A percentile compares a stretch with the other conserved stretches of the same genome.
These are phyloP conservation scores for Dryomyza anilis DNA, from an alignment of 2,888 invertebrate genomes.

Conservation along the genomic window DNA sequence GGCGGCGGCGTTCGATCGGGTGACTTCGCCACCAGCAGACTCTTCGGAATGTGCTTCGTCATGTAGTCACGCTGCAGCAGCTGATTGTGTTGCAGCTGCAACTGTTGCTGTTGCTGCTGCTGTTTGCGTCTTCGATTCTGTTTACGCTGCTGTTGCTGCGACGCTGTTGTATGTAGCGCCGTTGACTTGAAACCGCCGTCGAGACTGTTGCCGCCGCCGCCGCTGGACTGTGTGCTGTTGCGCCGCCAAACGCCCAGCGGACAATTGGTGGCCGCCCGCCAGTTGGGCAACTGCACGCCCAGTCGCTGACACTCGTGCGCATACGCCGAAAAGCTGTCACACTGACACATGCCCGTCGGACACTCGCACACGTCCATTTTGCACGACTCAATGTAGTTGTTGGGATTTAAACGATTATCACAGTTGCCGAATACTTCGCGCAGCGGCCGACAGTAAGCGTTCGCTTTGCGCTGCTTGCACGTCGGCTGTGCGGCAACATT, in stretches of 20 bases:
- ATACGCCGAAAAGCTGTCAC: constrained; percentile 88
- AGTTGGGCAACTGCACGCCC: constrained; percentile 73
- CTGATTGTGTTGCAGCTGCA: constrained; percentile 40
- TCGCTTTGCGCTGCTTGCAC: constrained; percentile 64
- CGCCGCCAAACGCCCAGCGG: constrained; percentile 58
- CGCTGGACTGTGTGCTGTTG: constrained; percentile 36
- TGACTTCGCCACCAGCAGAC: constrained; percentile 53
- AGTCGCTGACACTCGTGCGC: constrained; percentile 83
- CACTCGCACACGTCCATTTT: constrained; percentile 89
- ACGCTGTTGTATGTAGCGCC: too few relatives aligned
- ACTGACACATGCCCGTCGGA: constrained; percentile 79
- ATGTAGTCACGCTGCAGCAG: constrained; percentile 52
- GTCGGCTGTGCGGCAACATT: constrained; percentile 61
- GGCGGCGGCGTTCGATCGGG: constrained; percentile 61
- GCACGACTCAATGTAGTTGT: constrained; percentile 85
- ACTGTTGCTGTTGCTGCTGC: constrained; percentile 37
- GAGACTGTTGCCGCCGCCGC: not conserved
- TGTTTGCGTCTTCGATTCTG: constrained; percentile 37
- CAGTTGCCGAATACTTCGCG: constrained; percentile 74
- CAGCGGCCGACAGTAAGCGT: constrained; percentile 65
- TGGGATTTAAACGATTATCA: constrained; percentile 77
- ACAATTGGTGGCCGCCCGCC: constrained; percentile 75
- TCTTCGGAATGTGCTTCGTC: constrained; percentile 58
- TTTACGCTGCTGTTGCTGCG: constrained; percentile 37
- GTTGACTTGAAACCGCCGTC: not conserved